Evolutionary conservation across 1,140 invertebrate species (phyloP), one percentile per base, ranked within the genome.

Genomic region (Lamellibrachia luymesi): DNA sequence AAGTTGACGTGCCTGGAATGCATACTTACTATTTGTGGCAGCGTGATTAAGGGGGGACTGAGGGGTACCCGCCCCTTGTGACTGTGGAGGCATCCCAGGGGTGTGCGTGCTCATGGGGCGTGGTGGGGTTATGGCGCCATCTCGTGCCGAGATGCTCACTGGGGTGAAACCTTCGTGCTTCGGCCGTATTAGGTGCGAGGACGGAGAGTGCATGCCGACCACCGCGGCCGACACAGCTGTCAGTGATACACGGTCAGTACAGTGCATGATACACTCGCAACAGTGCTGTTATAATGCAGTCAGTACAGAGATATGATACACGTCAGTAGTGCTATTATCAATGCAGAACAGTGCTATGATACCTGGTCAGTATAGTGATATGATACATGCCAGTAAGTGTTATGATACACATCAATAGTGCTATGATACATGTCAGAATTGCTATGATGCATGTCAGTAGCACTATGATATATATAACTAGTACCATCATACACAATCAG

Each of bases 201-300:
- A 95, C 94, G 93, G 95, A 95, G 93, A 96, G 95, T 93, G 96
- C 96, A 94, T 96, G 95, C 95, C 95, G 95, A 93, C 95, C 94
- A 93, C 95, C 94, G 92, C 94, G 92, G 94, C 94, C 92, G 93
- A 93, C 92, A 94, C 51, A 93, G 94, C 94, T 94, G 93, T 90
- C 92, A 64, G 89, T 22, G 90, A 92, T 92, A 93, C 93, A 93
- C 93, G 94, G 93, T 94, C 90, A 93, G 93, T 92, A 94, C 49
- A 93, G 93, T 90, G 94, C 92, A 93, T 90, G 93, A 93, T 91
- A 93, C 91, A 64, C 52, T 56, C 52, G 17, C 6, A 56, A 56
- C 52, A 56, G 52, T 56, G 52, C 52, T 56, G 7, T 80, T 80
- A 17, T 80, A 17, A 80, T 22, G 25, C 7, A 22, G 64, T 17